Base-by-base conservation (phyloP, 2,888 invertebrate species). In the Sisyra terminalis region DNA sequence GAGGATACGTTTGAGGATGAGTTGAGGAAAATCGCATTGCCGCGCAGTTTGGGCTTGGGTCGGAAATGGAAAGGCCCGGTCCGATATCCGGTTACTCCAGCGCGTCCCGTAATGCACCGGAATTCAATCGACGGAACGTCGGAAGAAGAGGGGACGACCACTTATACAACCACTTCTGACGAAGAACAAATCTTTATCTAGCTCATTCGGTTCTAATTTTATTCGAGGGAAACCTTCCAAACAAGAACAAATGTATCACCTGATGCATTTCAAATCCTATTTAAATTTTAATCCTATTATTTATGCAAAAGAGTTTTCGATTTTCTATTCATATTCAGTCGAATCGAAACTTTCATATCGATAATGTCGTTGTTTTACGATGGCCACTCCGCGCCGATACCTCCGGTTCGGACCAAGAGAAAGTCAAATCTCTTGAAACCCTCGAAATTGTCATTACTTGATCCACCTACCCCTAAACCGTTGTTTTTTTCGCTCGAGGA, bases 141-240 rank as follows among this genome's bases (percentile, higher is more conserved):
- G 35, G 58, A 60, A 38, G 60, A 60, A 45, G 63, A 63, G 55
- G 57, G 65, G 40, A 57, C 63, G 16, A 59, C 59, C 47, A 61
- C 60, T 57, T 66, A 66, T 57, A 65, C 69, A 47, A 54, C 53
- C 18, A 56, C 54, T 51, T 73, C 73, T 1, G 73, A 74, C 53
- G 73, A 74, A 53, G 74, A 75, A 56, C 75, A 75, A 59, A 72
- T 75, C 59, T 75, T 74, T 66, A 73, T 75, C 58, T 74, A 54
- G 53, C 24, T 24, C 24, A 24, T 24, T 24, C 9, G 24, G n/a
- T n/a, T n/a, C n/a, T n/a, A 16, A 13, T 9, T 16, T 11, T 14
- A 24, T 24, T 24, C 24, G 24, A 24, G 7, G 24, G 24, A 24
- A 24, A 24, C 24, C 24, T 24, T 24, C 24, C 24, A 24, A 24